phyloP scores from a whole-genome alignment of 2,888 invertebrate species.

The Prenolepis imparis region DNA sequence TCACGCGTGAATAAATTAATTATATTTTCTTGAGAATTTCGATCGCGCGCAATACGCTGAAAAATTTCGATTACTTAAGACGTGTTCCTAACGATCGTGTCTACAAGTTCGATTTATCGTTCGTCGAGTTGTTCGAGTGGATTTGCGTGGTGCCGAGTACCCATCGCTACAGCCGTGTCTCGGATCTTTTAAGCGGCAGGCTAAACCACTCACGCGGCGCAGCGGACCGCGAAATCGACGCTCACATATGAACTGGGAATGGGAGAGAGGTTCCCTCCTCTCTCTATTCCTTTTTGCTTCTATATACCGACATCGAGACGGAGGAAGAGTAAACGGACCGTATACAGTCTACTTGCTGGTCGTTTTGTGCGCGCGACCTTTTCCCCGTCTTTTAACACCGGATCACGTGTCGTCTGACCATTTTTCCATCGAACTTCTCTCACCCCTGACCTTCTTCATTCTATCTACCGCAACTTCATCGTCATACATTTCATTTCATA shows the following conservation, averaged over 20 bases:
- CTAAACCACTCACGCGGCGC: conserved; percentile 85
- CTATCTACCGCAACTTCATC: conserved; percentile 18
- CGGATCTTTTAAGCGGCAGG: conserved; percentile 80
- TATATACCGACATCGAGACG: conserved; percentile 67
- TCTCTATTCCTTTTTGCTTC: conserved; percentile 68
- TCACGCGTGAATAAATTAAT: neutral
- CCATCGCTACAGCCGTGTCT: conserved; percentile 79
- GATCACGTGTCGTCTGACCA: conserved; percentile 48
- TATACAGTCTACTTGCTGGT: conserved; percentile 59
- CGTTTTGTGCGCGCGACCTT: conserved; percentile 70
- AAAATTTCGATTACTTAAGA: neutral
- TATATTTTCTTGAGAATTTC: neutral
- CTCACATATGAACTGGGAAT: conserved; percentile 85
- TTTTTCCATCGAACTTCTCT: conserved; percentile 51
- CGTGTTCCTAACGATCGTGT: neutral
- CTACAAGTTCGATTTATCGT: conserved; percentile 30
- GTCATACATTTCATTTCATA: conserved; percentile 33
- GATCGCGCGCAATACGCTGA: neutral
- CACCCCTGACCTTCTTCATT: conserved; percentile 27
- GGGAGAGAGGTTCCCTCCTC: conserved; percentile 67
- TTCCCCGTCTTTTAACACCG: conserved; percentile 59
- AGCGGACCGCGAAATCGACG: conserved; percentile 86
- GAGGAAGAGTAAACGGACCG: conserved; percentile 64
- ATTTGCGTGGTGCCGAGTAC: conserved; percentile 78
- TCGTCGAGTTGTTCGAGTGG: conserved; percentile 72